Conservation (phyloP, 2,797 vertebrate genomes). For the Avahi laniger region DNA sequence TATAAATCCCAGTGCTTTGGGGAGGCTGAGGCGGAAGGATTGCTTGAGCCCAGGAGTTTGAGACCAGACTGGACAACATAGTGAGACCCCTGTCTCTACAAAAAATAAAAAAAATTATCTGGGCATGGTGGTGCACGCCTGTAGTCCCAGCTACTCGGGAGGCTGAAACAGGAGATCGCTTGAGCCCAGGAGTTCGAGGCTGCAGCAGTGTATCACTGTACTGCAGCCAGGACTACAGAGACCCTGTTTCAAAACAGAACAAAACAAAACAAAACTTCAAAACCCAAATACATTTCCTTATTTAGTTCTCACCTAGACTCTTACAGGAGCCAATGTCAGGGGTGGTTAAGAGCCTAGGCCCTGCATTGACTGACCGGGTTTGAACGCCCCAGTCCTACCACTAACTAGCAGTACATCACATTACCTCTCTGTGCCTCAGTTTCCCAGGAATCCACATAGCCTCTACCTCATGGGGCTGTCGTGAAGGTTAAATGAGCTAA, state of each 20-base stretch:
- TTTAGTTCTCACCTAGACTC: background rate
- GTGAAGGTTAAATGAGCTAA: background rate
- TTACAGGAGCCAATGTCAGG: background rate
- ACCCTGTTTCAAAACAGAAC: background rate
- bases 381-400: background rate
- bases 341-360: background rate
- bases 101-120: background rate
- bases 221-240: background rate
- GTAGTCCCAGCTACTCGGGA: background rate
- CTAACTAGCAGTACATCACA: background rate
- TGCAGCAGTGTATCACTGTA: background rate
- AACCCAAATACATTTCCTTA: background rate
- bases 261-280: background rate
- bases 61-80: background rate
- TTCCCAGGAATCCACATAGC: background rate
- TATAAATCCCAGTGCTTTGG: background rate
- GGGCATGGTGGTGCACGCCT: background rate
- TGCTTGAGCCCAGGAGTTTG: background rate
- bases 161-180: no score
- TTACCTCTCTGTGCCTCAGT: background rate
- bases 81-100: background rate
- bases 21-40: background rate
- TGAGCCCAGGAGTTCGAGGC: background rate
- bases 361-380: background rate
- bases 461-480: background rate